These are phyloP conservation scores for Pissodes strobi DNA, from an alignment of 1,140 invertebrate species.

Conservation along the genomic window DNA sequence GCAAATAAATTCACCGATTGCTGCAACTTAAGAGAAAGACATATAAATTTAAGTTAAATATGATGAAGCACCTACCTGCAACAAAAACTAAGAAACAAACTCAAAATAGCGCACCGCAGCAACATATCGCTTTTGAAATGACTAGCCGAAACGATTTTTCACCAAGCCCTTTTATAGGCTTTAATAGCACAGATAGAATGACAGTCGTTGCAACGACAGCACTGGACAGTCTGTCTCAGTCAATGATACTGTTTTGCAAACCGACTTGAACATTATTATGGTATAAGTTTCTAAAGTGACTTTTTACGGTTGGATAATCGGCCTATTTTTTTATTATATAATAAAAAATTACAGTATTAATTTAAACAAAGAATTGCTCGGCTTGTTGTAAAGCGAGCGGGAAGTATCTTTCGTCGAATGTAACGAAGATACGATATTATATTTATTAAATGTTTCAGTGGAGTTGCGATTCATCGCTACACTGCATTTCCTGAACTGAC, in stretches of 20 bases:
- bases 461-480: no score
- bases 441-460: no score
- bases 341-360: conserved; percentile 16
- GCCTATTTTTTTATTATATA: conserved; percentile 28
- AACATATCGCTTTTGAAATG: conserved; percentile 20
- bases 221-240: conserved; percentile 3
- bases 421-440: background rate
- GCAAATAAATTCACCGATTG: no score
- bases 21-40: no score
- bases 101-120: conserved; percentile 6
- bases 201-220: conserved; percentile 7
- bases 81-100: conserved; percentile 14
- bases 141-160: no score
- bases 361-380: conserved; percentile 21
- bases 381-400: background rate
- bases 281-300: conserved; percentile 27
- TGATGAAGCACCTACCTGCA: conserved; percentile 7
- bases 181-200: no score
- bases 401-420: no score
- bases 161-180: no score
- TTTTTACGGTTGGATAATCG: conserved; percentile 27
- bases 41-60: no score
- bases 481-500: no score
- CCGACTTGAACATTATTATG: conserved; percentile 17
- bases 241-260: conserved; percentile 23